These are phyloP conservation scores for Neostethus bicornis DNA, from an alignment of 2,797 vertebrate genomes.

Conservation along the genomic window DNA sequence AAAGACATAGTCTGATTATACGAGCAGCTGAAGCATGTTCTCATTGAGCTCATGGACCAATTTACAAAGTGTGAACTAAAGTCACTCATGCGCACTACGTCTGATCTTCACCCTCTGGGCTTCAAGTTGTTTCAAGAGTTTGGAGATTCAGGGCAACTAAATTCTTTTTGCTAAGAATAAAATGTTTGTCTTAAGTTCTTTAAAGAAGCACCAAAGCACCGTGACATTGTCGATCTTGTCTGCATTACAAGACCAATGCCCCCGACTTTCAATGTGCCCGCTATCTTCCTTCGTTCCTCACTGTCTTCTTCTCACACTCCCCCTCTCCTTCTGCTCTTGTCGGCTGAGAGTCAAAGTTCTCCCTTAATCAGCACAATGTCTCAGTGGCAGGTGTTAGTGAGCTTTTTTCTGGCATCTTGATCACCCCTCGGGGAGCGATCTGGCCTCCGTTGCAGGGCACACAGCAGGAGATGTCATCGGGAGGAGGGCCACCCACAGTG, in stretches of 20 bases:
- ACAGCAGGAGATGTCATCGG: conserved; percentile 68
- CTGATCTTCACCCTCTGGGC: conserved; percentile 21
- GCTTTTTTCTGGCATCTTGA: conserved; percentile 65
- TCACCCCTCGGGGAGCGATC: conserved; percentile 67
- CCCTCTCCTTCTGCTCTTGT: conserved; percentile 62
- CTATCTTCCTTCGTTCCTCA: conserved; percentile 33
- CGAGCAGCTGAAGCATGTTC: conserved; percentile 49
- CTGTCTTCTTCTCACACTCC: conserved; percentile 41
- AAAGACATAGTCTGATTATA: conserved; percentile 57
- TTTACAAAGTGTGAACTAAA: conserved; percentile 58
- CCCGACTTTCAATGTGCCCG: conserved; percentile 42
- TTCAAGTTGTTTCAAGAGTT: conserved; percentile 20
- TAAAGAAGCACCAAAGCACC: conserved; percentile 17
- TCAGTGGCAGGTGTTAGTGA: conserved; percentile 74
- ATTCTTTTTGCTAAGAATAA: conserved; percentile 8
- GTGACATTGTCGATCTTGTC: conserved; percentile 54
- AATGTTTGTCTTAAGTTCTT: conserved; percentile 6
- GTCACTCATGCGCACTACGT: conserved; percentile 25
- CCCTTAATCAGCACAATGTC: conserved; percentile 80
- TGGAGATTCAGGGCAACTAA: background rate
- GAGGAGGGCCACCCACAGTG: conserved; percentile 68
- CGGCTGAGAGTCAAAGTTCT: conserved; percentile 68
- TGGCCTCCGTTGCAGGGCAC: conserved; percentile 60
- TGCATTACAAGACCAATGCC: conserved; percentile 50
- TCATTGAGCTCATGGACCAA: conserved; percentile 61